phyloP scores from a whole-genome alignment of 92 coral and sea anemone genomes.

The Chrysogorgia sp. region DNA sequence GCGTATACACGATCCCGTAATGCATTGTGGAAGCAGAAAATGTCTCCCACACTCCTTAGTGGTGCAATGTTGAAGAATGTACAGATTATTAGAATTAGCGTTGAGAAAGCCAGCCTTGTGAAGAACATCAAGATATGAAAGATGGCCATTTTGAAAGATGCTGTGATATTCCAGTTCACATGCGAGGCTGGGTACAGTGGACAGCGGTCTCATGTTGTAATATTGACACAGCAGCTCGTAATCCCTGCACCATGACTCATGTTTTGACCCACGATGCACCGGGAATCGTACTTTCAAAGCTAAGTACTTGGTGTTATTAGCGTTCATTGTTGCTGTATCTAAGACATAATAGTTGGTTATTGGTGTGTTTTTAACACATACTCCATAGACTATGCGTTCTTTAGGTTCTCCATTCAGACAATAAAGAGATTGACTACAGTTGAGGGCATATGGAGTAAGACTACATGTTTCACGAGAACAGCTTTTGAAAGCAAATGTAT shows the following conservation, averaged over 20 bases:
- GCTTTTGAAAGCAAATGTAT: slow-evolving; percentile 55
- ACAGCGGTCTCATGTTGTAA: slow-evolving; percentile 56
- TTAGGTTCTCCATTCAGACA: slow-evolving; percentile 29
- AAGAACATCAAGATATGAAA: neutral
- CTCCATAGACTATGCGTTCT: slow-evolving; percentile 41
- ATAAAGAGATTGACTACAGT: slow-evolving; percentile 44
- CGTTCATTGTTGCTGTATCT: neutral
- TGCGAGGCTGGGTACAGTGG: slow-evolving; percentile 17
- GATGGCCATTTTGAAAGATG: neutral
- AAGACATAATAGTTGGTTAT: slow-evolving; percentile 45
- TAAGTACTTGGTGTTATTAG: slow-evolving; percentile 11
- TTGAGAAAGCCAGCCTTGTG: slow-evolving; percentile 21
- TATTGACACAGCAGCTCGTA: slow-evolving; percentile 56
- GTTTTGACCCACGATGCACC: slow-evolving; percentile 51
- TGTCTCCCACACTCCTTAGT: slow-evolving; percentile 36
- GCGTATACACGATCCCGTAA: neutral
- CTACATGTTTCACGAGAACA: slow-evolving; percentile 56
- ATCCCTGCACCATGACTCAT: slow-evolving; percentile 69
- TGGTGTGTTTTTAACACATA: slow-evolving; percentile 56
- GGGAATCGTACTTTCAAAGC: slow-evolving; percentile 26
- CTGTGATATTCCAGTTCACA: neutral
- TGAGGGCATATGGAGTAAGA: slow-evolving; percentile 14
- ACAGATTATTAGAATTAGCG: slow-evolving; percentile 41
- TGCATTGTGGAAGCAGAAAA: slow-evolving; percentile 10
- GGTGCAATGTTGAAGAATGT: slow-evolving; percentile 46